phyloP scores from a whole-genome alignment of 1,140 invertebrate genomes.

The Eriosoma lanigerum region DNA sequence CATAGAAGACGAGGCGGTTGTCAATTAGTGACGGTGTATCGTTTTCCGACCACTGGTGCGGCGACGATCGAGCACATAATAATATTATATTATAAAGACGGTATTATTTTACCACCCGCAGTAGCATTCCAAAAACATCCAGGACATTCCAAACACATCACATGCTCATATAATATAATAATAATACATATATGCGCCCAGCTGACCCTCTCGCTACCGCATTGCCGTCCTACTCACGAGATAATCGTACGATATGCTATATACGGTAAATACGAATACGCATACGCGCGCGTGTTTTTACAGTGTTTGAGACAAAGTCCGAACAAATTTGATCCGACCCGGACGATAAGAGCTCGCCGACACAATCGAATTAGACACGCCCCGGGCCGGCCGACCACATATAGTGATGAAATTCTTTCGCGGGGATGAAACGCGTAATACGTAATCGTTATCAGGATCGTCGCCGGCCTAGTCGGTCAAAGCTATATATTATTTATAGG shows the following conservation, averaged over 20 bases:
- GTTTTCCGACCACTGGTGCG: conserved; percentile 15
- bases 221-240: too few relatives aligned
- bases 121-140: conserved; percentile 42
- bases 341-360: conserved; percentile 39
- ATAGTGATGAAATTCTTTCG: conserved; percentile 11
- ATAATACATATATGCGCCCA: not conserved
- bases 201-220: not conserved
- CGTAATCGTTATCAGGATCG: not conserved
- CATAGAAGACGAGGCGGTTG: conserved; percentile 26
- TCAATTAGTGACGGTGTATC: conserved; percentile 41
- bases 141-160: conserved; percentile 13
- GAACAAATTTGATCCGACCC: conserved; percentile 32
- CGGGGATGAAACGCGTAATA: not conserved
- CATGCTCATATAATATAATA: not conserved
- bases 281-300: not conserved
- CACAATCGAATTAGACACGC: conserved; percentile 41
- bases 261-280: not conserved
- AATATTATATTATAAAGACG: too few relatives aligned
- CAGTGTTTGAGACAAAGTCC: conserved; percentile 15
- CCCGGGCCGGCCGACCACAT: not conserved
- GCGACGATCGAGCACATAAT: not conserved
- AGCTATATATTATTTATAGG: too few relatives aligned
- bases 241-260: not conserved
- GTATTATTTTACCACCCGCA: conserved; percentile 30
- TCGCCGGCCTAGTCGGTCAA: too few relatives aligned